A percentile compares a stretch with the other conserved stretches of the same genome.
Conservation (phyloP, 1,140 invertebrate species). For the Philopotamus ludificatus region DNA sequence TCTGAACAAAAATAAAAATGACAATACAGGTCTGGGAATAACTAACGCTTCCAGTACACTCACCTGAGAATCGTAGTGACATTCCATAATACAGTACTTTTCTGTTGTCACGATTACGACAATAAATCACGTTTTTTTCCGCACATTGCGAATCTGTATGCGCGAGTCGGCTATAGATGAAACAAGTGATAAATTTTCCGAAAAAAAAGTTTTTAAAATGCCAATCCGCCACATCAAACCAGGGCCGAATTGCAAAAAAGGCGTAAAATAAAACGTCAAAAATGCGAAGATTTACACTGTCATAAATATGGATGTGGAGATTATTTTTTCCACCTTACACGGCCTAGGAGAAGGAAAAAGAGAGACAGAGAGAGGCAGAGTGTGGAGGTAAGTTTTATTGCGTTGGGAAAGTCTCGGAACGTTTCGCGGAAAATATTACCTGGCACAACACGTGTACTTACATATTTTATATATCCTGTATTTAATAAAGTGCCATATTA, state of each 20-base stretch:
- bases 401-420: neutral
- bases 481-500: too few species aligned
- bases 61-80: neutral
- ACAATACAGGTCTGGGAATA: too few species aligned
- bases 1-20: too few species aligned
- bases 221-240: neutral
- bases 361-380: neutral
- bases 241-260: neutral
- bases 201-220: slow-evolving; percentile 11
- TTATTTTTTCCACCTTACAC: too few species aligned
- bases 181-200: slow-evolving; percentile 1
- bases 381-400: slow-evolving; percentile 6
- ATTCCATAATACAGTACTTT: neutral
- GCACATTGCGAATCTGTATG: neutral
- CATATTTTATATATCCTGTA: too few species aligned
- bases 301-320: slow-evolving; percentile 21
- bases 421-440: neutral
- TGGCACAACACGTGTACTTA: neutral
- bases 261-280: neutral
- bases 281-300: slow-evolving; percentile 10
- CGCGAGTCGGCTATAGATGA: neutral
- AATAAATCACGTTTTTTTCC: neutral
- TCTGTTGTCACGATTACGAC: neutral
- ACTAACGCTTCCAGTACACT: too few species aligned
- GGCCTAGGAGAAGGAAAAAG: too few species aligned